phyloP scores from a whole-genome alignment of 2,113 vertebrate species.

The Alces alces region DNA sequence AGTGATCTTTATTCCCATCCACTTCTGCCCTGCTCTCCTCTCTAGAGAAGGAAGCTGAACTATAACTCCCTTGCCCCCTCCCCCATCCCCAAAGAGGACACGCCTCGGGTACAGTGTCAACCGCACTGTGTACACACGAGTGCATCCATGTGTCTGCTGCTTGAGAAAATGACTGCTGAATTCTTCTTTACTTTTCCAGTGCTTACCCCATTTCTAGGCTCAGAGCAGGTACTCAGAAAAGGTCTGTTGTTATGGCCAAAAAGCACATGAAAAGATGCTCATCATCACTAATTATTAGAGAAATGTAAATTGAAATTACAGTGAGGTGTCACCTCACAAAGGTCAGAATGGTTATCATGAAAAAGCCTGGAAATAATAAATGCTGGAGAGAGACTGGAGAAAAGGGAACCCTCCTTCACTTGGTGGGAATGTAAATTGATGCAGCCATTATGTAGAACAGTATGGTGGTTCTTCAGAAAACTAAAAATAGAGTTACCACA shows the following conservation, averaged over 20 bases:
- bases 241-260: background rate
- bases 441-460: background rate
- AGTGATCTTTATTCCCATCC: background rate
- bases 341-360: background rate
- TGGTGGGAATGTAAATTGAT: background rate
- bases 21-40: background rate
- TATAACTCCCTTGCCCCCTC: rapidly evolving
- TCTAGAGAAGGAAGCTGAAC: background rate
- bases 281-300: background rate
- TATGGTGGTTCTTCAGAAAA: background rate
- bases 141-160: background rate
- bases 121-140: rapidly evolving
- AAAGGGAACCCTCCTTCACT: background rate
- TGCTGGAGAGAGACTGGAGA: background rate
- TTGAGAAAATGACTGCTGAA: background rate
- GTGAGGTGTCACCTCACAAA: background rate
- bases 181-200: background rate
- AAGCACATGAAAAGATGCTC: background rate
- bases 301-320: background rate
- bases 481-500: background rate
- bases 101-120: rapidly evolving
- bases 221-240: background rate
- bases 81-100: background rate
- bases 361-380: background rate
- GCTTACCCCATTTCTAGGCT: background rate